Base-by-base conservation (phyloP, 2,888 invertebrate genomes). In the Sepioteuthis lessoniana region DNA sequence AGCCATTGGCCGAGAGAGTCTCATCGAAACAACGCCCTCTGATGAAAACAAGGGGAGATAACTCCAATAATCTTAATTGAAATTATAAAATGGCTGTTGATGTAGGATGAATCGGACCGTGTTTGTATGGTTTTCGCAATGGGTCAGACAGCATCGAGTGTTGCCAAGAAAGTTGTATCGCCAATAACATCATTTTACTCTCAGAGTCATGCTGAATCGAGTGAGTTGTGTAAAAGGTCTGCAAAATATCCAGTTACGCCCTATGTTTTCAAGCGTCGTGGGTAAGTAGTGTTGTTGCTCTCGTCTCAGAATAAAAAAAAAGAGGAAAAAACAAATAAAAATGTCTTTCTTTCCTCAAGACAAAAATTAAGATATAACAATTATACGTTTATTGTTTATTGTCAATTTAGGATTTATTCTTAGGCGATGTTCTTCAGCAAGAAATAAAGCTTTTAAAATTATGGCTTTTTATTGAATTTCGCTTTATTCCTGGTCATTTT, bases 191-290 rank as follows among this genome's bases (percentile, higher is more conserved):
- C 96, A 93, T 94, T 96, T 47, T 91, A 91, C 28, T 46, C 91
- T 16, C 91, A 91, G 46, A 28, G n/a, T 46, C 42, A 91, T 46
- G 31, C 42, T 38, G 91, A 38, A n/a, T 91, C 91, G 42, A 91
- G 31, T n/a, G 91, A 91, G 16, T 46, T 91, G n/a, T 91, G 91
- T 38, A 92, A 94, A 94, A 94, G 94, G 60, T 90, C 94, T 46
- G 94, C 94, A 21, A 94, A 95, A 93, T 94, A 95, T 92, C 95
- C 96, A 31, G 96, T 96, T n/a, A 96, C 96, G 55, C 96, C 97
- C 37, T 97, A 96, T 95, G 96, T 97, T n/a, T 96, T 96, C 94
- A 96, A 96, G 94, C 95, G 97, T 94, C 95, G 95, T 94, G 96
- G 97, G 97, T 97, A 95, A 94, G 95, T 46, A 76, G 31, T 76